Evolutionary conservation across 2,113 vertebrate species (phyloP), one percentile per base, ranked within the genome.

Genomic region (Calidris pygmaea): DNA sequence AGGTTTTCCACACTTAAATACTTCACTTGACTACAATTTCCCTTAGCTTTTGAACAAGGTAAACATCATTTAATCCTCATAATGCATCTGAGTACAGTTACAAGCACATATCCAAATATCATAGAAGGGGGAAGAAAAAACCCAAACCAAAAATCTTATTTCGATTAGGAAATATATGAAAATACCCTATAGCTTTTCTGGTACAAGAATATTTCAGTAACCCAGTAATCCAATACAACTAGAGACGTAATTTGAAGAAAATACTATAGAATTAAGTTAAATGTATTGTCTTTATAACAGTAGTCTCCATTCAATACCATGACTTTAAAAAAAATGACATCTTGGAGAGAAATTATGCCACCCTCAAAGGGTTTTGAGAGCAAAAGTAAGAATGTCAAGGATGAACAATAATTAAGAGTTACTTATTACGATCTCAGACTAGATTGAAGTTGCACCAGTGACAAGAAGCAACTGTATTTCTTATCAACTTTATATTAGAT

Each of bases 141-240:
- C 4, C 22, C 30, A 73, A 53, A 47, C 15, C 10, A 22, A 37
- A 52, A 30, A 6, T 17, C 21, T 29, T 59, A 24, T 14, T 72
- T 37, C 30, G 39, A 37, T 43, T 10, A 70, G 20, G 37, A 60
- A 50, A 30, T 50, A 68, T 12, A 27, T 6, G 30, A 21, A 56
- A 86, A 27, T 14, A 45, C 19, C 29, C 71, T 10, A 7, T 23
- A 92, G 80, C 34, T 79, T n/a, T 65, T 35, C 75, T 73, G 58
- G 32, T 29, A 22, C 50, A 30, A 35, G 23, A 35, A 1, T 8
- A 32, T 58, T 12, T 55, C 43, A 58, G 10, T 39, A 71, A 59
- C 0, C 2, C 58, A 34, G 27, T 17, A 65, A 82, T 32, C 27
- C 35, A 26, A n/a, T 30, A 22, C 15, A 50, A 37, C 1, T 1